phyloP scores from a whole-genome alignment of 2,113 vertebrate genomes.

The Capra hircus region DNA sequence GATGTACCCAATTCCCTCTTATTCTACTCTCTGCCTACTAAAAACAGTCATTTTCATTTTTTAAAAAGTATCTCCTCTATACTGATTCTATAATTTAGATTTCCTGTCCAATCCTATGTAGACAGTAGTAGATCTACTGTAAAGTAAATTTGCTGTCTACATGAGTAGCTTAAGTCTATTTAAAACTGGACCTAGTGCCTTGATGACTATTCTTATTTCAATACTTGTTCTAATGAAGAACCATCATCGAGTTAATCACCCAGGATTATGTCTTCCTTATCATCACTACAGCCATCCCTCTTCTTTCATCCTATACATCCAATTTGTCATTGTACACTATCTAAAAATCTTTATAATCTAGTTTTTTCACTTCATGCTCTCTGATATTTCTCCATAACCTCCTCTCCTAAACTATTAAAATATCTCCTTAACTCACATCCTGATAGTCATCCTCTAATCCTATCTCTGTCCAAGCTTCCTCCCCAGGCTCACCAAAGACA shows the following conservation, averaged over 20 bases:
- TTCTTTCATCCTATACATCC: background rate
- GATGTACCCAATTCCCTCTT: background rate
- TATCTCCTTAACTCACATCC: background rate
- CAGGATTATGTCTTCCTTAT: background rate
- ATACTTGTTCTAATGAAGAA: background rate
- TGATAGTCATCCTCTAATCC: background rate
- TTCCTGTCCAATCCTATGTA: background rate
- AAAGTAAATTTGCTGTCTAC: background rate
- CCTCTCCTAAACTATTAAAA: background rate
- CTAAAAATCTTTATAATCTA: background rate
- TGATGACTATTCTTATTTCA: background rate
- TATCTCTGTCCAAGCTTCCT: background rate
- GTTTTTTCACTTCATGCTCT: background rate
- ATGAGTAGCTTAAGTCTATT: background rate
- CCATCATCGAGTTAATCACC: background rate
- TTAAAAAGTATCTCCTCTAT: background rate
- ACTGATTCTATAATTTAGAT: background rate
- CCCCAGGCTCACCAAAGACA: background rate
- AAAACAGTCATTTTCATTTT: background rate
- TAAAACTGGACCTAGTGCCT: background rate
- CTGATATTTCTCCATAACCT: background rate
- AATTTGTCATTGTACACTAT: background rate
- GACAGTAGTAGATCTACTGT: background rate
- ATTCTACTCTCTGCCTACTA: background rate
- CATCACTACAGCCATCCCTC: background rate